Base-by-base conservation (phyloP, 2,797 vertebrate genomes). In the Gymnoscopelus microlampas region DNA sequence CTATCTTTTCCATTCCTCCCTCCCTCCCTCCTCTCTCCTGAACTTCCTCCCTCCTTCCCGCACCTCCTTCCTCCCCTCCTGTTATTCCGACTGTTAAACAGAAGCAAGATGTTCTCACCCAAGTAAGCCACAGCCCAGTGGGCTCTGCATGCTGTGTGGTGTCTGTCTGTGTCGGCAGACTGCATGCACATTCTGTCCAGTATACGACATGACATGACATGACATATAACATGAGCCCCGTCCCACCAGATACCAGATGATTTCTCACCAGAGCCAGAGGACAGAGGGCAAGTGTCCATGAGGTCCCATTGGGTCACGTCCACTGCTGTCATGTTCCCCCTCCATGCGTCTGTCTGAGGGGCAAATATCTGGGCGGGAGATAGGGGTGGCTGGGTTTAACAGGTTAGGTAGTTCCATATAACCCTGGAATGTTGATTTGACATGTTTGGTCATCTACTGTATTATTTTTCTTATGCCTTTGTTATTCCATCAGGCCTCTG, bases 61-160 rank as follows among this genome's bases (percentile, higher is more conserved):
- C 71, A 63, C 73, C 47, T 78, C 48, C 68, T 19, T 63, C 66
- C 63, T 71, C 19, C 60, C 56, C 49, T 64, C 50, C 66, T 63
- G n/a, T 67, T 78, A 9, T 73, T 71, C 63, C 73, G 53, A 87
- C 81, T 84, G 82, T 86, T 78, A 85, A 86, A 92, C 92, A 95
- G 95, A 95, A 94, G 92, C 94, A 95, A 89, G 95, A 95, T 77
- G 92, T 95, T 92, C 93, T 95, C 77, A 95, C 92, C 87, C 94
- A 95, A 95, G 95, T 95, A 95, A 95, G 94, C 82, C 77, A 76
- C 68, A 29, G 71, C 77, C 79, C 71, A 69, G 58, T 13, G 84
- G 78, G 85, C 87, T 82, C 85, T 94, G 92, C 92, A 93, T 94
- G 93, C 78, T 83, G 76, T 91, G 87, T 93, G 83, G 80, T 90